phyloP scores from a whole-genome alignment of 2,797 vertebrate species.

The Oreortyx pictus region DNA sequence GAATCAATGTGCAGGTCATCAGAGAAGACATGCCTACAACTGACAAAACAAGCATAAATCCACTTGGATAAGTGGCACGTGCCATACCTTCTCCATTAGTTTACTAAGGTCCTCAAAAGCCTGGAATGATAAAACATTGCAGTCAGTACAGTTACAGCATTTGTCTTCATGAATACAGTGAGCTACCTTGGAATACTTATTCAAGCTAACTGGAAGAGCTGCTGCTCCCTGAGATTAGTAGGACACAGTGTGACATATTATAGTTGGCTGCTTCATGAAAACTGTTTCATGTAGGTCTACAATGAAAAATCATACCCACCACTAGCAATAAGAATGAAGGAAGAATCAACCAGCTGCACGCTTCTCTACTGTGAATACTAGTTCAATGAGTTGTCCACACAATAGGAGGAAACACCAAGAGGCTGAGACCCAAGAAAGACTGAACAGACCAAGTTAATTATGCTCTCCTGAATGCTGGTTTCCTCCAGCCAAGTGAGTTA shows the following conservation, averaged over 20 bases:
- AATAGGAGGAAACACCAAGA: neutral
- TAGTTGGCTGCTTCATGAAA: neutral
- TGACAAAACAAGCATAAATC: neutral
- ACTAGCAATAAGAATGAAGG: neutral
- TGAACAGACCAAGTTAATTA: too few relatives aligned
- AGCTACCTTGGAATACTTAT: neutral
- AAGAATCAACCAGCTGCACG: neutral
- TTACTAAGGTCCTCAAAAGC: conserved; percentile 99
- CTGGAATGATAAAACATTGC: conserved; percentile 79
- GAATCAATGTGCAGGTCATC: neutral
- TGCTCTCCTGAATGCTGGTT: neutral
- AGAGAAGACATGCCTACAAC: neutral
- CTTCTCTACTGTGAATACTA: neutral
- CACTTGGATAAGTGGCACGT: neutral
- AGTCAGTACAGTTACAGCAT: neutral
- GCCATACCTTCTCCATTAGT: conserved; percentile 95
- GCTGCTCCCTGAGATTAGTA: neutral
- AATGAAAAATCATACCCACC: neutral
- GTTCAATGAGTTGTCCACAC: neutral
- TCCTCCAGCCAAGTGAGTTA: neutral
- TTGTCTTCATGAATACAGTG: neutral
- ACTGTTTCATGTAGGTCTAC: neutral
- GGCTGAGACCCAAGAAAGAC: neutral
- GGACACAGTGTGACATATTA: neutral
- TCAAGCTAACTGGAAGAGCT: fast-evolving